Percentiles rank a stretch among this genome's conserved stretches.
Conservation (phyloP, 2,888 invertebrate genomes). For the Pterostichus niger region DNA sequence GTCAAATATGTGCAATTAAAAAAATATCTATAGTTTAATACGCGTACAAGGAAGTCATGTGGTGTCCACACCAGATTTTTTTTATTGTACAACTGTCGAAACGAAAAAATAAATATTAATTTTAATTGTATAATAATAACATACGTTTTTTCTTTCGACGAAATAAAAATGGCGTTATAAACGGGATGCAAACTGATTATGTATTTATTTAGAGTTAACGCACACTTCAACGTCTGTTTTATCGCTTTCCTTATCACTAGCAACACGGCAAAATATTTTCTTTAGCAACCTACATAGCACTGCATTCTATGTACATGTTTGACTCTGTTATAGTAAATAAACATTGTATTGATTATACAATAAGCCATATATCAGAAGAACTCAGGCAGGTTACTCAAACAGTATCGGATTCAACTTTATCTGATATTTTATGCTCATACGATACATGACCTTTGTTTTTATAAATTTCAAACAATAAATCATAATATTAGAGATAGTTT, state of each 20-base stretch:
- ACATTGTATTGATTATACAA: constrained; percentile 12
- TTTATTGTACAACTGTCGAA: too few relatives aligned
- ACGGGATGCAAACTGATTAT: too few relatives aligned
- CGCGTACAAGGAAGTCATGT: too few relatives aligned
- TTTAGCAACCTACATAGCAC: background rate
- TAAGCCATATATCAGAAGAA: constrained; percentile 15
- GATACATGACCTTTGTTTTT: constrained; percentile 5
- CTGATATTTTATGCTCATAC: background rate
- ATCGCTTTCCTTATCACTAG: background rate
- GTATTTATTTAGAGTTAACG: background rate
- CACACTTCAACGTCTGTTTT: constrained; percentile 5
- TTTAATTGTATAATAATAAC: too few relatives aligned
- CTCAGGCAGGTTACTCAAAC: background rate
- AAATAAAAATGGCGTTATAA: too few relatives aligned
- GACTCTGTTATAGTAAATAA: constrained; percentile 12
- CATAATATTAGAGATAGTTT: constrained; percentile 3
- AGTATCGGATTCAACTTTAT: background rate
- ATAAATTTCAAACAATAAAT: constrained; percentile 19
- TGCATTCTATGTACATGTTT: background rate
- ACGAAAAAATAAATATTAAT: too few relatives aligned
- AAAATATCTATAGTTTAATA: too few relatives aligned
- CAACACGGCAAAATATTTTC: constrained; percentile 16
- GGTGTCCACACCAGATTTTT: too few relatives aligned
- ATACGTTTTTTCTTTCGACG: too few relatives aligned
- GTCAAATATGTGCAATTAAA: too few relatives aligned